Evolutionary conservation across 1,140 invertebrate genomes (phyloP).

Genomic region (Apis florea): DNA sequence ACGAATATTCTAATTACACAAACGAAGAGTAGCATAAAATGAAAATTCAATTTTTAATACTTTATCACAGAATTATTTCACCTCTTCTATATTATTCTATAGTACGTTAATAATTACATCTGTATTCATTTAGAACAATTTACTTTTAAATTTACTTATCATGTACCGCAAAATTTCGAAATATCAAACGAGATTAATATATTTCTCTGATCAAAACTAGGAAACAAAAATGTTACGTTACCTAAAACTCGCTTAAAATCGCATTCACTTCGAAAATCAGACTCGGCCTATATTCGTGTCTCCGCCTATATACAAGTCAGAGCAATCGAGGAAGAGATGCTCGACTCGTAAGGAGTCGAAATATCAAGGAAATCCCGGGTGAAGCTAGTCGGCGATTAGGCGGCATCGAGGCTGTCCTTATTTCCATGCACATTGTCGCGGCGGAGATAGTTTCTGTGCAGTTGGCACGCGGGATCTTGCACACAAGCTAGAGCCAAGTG

Average conservation of each 20-base stretch:
- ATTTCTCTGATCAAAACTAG: too few relatives aligned
- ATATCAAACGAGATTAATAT: too few relatives aligned
- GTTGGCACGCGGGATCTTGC: constrained; percentile 43
- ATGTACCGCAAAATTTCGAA: too few relatives aligned
- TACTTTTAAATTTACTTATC: too few relatives aligned
- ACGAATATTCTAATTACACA: too few relatives aligned
- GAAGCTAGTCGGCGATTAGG: constrained; percentile 25
- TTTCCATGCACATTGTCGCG: constrained; percentile 46
- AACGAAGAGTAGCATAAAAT: too few relatives aligned
- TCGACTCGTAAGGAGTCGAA: background rate
- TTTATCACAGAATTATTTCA: too few relatives aligned
- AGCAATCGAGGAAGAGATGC: background rate
- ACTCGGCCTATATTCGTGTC: background rate
- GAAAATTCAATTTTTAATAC: too few relatives aligned
- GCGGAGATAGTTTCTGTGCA: constrained; percentile 23
- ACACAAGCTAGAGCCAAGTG: constrained; percentile 50
- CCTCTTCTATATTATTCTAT: too few relatives aligned
- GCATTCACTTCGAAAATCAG: background rate
- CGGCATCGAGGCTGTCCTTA: constrained; percentile 25
- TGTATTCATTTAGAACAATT: too few relatives aligned
- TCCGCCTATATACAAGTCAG: background rate
- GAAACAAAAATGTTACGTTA: too few relatives aligned
- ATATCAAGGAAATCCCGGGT: constrained; percentile 30
- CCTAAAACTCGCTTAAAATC: background rate
- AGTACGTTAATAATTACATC: too few relatives aligned